These are phyloP conservation scores for Brachionichthys hirsutus DNA, from an alignment of 2,113 vertebrate species.

Conservation along the genomic window DNA sequence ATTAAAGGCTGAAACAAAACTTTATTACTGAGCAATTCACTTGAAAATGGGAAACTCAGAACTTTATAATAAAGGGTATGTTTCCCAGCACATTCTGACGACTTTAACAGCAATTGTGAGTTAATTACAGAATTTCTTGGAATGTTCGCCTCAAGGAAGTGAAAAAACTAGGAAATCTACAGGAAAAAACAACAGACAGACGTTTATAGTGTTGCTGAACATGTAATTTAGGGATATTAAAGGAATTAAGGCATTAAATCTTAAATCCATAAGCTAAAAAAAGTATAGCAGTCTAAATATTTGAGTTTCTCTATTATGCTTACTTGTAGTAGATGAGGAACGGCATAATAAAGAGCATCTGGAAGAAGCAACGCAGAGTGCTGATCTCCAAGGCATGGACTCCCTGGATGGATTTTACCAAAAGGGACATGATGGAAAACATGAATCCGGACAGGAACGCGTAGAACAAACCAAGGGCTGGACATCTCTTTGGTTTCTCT, in stretches of 20 bases:
- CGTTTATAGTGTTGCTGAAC: too few species aligned
- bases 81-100: constrained; percentile 21
- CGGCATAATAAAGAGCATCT: constrained; percentile 88
- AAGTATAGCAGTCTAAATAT: neutral
- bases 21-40: too few species aligned
- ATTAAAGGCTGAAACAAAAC: too few species aligned
- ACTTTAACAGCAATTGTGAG: neutral
- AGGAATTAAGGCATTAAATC: too few species aligned
- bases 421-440: constrained; percentile 86
- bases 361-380: constrained; percentile 92
- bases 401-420: constrained; percentile 92
- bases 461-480: constrained; percentile 90
- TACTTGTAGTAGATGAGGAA: constrained; percentile 96
- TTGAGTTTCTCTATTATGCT: constrained; percentile 54
- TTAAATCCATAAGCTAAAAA: too few species aligned
- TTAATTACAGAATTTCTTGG: too few species aligned
- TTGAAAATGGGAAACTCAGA: too few species aligned
- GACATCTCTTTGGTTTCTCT: constrained; percentile 82
- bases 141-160: neutral
- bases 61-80: neutral
- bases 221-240: too few species aligned
- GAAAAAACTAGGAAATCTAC: constrained; percentile 6
- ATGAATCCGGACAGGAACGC: constrained; percentile 87
- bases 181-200: too few species aligned
- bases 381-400: constrained; percentile 94